Evolutionary conservation across 2,888 invertebrate genomes (phyloP), one percentile per base, ranked within the genome.

Genomic region (Drosophila longiperda): DNA sequence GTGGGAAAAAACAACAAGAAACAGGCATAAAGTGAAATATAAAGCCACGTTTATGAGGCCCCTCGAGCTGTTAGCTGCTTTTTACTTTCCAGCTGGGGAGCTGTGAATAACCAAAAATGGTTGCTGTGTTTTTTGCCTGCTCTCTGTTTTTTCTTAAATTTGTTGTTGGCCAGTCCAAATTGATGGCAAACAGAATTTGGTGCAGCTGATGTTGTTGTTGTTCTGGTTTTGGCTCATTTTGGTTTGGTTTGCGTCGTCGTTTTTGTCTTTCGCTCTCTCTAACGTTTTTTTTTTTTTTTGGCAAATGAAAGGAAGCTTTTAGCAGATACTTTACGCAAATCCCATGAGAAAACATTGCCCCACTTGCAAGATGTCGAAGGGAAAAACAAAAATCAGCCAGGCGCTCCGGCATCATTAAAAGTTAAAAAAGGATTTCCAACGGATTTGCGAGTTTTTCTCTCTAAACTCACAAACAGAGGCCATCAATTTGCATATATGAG

Each of bases 261-360:
- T 34, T 34, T 34, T 36, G 54, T 36, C 23, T 9, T n/a, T 40
- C 5, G 4, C 38, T 23, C 45, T 45, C 45, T 45, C 8, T 45
- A n/a, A n/a, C 23, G 45, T 34, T n/a, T 38, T 32, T 17, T 49
- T 2, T n/a, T 33, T 20, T 42, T 66, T 65, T 62, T 70, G 76
- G 61, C 75, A 60, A 78, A 86, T 77, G 87, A 79, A 76, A 75
- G 89, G 79, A 90, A 87, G 90, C 86, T 90, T 90, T 87, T 87
- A 87, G 87, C 86, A 90, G 86, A 90, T 87, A 89, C 85, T 90
- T 87, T 83, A 90, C 82, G 85, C 77, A 87, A 87, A 90, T 90
- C 90, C 89, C 89, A 73, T 60, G 87, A 79, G 90, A 90, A 87
- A 89, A 86, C 87, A 90, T 88, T 86, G 84, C 73, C 83, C 80